Evolutionary conservation across 2,888 invertebrate genomes (phyloP).

Genomic region (Onchidella celtica): DNA sequence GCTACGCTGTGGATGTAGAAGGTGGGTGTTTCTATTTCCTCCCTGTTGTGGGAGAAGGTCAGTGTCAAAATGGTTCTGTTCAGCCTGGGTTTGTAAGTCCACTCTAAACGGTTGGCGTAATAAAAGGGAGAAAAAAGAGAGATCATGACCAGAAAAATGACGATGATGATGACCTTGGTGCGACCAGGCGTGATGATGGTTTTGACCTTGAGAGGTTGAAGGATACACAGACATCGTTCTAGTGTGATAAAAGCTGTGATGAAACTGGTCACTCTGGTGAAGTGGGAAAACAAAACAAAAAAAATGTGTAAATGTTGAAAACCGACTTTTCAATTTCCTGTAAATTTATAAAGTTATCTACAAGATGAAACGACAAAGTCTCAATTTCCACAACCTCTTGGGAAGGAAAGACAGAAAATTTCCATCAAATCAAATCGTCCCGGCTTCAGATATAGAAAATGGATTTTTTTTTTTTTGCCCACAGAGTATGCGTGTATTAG

Average conservation of each 20-base stretch:
- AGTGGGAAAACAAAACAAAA: too few relatives aligned
- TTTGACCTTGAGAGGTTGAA: constrained; percentile 9
- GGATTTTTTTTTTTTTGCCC: too few relatives aligned
- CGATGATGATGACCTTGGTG: neutral
- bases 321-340: too few relatives aligned
- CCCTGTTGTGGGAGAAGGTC: neutral
- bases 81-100: neutral
- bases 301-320: too few relatives aligned
- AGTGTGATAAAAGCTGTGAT: constrained; percentile 38
- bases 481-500: too few relatives aligned
- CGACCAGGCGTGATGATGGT: neutral
- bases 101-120: constrained; percentile 2
- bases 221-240: constrained; percentile 9
- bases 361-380: too few relatives aligned
- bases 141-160: neutral
- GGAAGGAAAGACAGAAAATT: too few relatives aligned
- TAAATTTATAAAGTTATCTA: too few relatives aligned
- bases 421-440: too few relatives aligned
- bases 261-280: constrained; percentile 8
- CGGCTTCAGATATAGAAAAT: too few relatives aligned
- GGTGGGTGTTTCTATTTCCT: neutral
- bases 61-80: neutral
- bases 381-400: too few relatives aligned
- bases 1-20: constrained; percentile 5
- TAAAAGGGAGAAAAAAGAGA: neutral